These are phyloP conservation scores for Tokudaia tokunoshimensis DNA, from an alignment of 2,797 vertebrate species.

Conservation along the genomic window DNA sequence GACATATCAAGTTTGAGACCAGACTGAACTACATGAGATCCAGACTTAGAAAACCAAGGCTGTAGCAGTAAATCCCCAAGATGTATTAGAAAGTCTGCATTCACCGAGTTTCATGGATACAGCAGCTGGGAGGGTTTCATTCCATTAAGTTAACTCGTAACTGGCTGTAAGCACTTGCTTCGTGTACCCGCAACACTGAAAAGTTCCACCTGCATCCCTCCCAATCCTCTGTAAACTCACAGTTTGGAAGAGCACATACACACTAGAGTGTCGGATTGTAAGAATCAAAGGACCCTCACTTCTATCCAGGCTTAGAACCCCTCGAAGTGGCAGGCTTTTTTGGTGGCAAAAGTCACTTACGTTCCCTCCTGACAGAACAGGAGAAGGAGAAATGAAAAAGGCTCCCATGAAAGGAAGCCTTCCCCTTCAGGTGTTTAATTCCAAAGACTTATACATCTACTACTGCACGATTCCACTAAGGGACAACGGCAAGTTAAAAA, in stretches of 20 bases:
- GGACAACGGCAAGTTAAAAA: conserved; percentile 9
- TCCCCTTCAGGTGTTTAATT: conserved; percentile 20
- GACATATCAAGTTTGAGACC: neutral
- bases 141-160: neutral
- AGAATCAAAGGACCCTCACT: neutral
- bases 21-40: neutral
- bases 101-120: neutral
- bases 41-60: neutral
- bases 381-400: neutral
- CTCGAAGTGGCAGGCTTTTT: neutral
- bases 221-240: neutral
- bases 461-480: neutral
- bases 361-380: conserved; percentile 1
- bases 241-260: neutral
- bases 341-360: conserved; percentile 36
- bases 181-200: neutral
- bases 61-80: neutral
- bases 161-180: neutral
- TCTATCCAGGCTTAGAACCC: conserved; percentile 6
- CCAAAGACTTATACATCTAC: neutral
- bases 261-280: neutral
- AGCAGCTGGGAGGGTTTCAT: neutral
- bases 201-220: neutral
- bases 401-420: neutral
- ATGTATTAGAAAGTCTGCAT: neutral